Conservation (phyloP, 1,140 invertebrate genomes). For the Drosophila nannoptera region DNA sequence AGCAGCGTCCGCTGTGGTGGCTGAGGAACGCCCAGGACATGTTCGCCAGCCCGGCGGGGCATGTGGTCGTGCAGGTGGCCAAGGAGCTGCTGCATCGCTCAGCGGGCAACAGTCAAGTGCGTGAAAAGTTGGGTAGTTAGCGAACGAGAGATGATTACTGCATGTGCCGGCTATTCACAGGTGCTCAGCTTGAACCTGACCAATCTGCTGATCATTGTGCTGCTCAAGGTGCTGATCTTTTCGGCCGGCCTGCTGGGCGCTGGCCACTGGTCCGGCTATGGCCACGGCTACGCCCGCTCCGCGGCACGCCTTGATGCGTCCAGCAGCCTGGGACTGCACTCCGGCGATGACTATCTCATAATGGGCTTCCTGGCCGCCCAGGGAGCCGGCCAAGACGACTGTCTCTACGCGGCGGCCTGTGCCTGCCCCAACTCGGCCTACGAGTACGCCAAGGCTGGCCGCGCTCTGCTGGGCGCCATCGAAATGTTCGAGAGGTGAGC, state of each 20-base stretch:
- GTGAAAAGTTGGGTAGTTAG: neutral
- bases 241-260: conserved; percentile 88
- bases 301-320: conserved; percentile 69
- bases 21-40: conserved; percentile 80
- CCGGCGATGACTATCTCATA: conserved; percentile 84
- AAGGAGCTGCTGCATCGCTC: conserved; percentile 84
- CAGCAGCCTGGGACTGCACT: conserved; percentile 81
- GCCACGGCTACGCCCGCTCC: conserved; percentile 79
- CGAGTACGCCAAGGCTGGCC: conserved; percentile 86
- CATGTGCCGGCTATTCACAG: conserved; percentile 75
- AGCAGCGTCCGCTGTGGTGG: conserved; percentile 74
- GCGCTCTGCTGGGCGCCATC: conserved; percentile 85
- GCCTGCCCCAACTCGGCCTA: conserved; percentile 85
- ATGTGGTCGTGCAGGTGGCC: conserved; percentile 83
- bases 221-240: conserved; percentile 89
- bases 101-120: conserved; percentile 83
- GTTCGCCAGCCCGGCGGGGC: conserved; percentile 80
- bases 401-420: conserved; percentile 87
- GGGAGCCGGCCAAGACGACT: conserved; percentile 83
- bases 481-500: conserved; percentile 85
- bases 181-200: conserved; percentile 90
- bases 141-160: conserved; percentile 16
- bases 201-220: conserved; percentile 87
- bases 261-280: conserved; percentile 82
- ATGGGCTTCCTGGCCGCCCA: conserved; percentile 85